Conservation (phyloP, 1,140 invertebrate genomes). For the Drosophila triauraria region DNA sequence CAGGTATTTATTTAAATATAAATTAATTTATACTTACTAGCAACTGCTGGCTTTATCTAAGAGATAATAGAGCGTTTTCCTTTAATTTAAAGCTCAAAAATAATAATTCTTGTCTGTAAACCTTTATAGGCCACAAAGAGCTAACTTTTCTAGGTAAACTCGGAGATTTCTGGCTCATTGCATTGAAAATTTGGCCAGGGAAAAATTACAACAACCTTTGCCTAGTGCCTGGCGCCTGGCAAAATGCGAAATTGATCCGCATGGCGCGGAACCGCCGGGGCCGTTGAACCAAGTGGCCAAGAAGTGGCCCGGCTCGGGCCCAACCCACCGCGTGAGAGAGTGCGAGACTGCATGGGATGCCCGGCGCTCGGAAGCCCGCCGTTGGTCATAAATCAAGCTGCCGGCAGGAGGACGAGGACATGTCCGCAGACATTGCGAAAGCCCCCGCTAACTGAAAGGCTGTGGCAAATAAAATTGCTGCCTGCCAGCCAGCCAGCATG, state of each 20-base stretch:
- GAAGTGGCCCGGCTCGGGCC: no score
- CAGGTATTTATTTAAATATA: no score
- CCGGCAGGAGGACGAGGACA: slow-evolving; percentile 24
- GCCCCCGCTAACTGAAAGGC: slow-evolving; percentile 11
- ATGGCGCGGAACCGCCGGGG: neutral
- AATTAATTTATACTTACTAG: no score
- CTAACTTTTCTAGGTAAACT: no score
- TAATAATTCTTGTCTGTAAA: no score
- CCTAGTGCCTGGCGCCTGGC: neutral
- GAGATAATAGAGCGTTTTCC: no score
- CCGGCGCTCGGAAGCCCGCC: slow-evolving; percentile 2
- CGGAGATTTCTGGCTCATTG: slow-evolving; percentile 3
- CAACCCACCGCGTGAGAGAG: neutral
- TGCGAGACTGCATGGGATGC: no score
- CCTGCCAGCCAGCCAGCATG: neutral
- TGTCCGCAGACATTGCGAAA: slow-evolving; percentile 12
- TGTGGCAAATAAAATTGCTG: slow-evolving; percentile 20
- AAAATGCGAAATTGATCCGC: slow-evolving; percentile 32
- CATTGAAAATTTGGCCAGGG: neutral
- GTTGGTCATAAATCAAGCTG: slow-evolving; percentile 65
- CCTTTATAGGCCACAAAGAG: no score
- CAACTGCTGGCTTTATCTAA: no score
- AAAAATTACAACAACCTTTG: neutral
- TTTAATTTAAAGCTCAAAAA: no score
- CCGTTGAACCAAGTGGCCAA: slow-evolving; percentile 17